These are phyloP conservation scores for Pristiophorus japonicus DNA, from an alignment of 2,113 vertebrate species.

Conservation along the genomic window DNA sequence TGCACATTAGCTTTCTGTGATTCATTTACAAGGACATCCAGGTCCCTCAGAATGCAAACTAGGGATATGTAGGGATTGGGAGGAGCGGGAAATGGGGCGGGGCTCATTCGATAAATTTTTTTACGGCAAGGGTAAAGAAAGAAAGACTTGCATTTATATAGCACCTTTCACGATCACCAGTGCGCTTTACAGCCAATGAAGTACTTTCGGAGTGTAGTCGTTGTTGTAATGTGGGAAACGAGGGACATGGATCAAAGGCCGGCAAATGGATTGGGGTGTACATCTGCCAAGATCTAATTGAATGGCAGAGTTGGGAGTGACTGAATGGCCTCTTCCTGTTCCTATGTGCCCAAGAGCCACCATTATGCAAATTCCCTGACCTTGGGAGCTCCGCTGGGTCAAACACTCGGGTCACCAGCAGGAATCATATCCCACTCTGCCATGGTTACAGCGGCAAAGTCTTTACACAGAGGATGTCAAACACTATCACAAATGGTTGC, in stretches of 20 bases:
- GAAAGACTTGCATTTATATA: no score
- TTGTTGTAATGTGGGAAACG: no score
- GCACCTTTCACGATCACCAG: no score
- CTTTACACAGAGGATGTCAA: not conserved
- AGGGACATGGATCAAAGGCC: not conserved
- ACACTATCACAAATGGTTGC: not conserved
- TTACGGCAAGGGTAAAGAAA: no score
- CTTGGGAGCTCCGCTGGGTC: not conserved
- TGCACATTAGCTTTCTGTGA: no score
- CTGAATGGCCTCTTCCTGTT: not conserved
- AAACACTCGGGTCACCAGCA: no score
- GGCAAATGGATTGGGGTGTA: not conserved
- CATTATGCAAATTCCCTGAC: not conserved
- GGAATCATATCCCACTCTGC: not conserved
- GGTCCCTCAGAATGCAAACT: no score
- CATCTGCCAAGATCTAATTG: not conserved
- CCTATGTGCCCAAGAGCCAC: not conserved
- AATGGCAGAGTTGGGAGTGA: not conserved
- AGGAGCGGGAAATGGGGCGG: not conserved
- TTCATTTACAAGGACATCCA: no score
- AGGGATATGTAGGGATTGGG: not conserved
- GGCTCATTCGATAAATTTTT: not conserved
- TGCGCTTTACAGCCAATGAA: no score
- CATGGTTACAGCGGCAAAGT: not conserved
- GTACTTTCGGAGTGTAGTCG: no score